Evolutionary conservation across 2,797 vertebrate species (phyloP).

Genomic region (Heteromormyrus szaboi): DNA sequence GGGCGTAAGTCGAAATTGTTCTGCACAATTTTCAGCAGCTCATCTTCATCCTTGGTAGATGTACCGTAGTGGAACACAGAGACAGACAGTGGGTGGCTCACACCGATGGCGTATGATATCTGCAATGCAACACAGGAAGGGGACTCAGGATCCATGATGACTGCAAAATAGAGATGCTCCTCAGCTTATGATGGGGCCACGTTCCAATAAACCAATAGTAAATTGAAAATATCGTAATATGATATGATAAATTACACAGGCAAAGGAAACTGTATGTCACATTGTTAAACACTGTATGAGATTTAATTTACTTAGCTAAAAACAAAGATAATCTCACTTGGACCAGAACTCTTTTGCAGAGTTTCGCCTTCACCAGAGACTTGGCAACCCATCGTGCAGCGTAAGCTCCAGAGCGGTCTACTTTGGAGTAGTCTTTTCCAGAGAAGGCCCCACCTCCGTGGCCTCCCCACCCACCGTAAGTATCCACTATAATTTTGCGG

Average conservation of each 20-base stretch:
- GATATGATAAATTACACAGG: neutral
- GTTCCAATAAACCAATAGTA: neutral
- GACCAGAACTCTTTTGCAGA: conserved; percentile 61
- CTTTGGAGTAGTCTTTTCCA: conserved; percentile 67
- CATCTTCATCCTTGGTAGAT: conserved; percentile 55
- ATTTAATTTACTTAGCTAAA: neutral
- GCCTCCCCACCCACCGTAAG: conserved; percentile 65
- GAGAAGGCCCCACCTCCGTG: conserved; percentile 70
- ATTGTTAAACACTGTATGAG: neutral
- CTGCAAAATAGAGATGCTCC: neutral
- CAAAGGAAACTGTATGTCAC: neutral
- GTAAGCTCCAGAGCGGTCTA: conserved; percentile 67
- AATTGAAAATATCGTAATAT: neutral
- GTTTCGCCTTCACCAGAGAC: conserved; percentile 66
- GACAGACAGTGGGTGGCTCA: conserved; percentile 63
- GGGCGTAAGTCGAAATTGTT: conserved; percentile 68
- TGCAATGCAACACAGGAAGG: conserved; percentile 14
- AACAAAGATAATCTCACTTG: conserved; percentile 48
- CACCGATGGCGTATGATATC: conserved; percentile 61
- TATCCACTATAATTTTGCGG: conserved; percentile 69
- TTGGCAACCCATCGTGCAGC: conserved; percentile 70
- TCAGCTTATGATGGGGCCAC: neutral
- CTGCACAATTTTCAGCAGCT: conserved; percentile 61
- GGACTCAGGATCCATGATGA: neutral
- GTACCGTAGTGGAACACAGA: conserved; percentile 66